phyloP scores from a whole-genome alignment of 2,113 vertebrate genomes.

The Melierax canorus region DNA sequence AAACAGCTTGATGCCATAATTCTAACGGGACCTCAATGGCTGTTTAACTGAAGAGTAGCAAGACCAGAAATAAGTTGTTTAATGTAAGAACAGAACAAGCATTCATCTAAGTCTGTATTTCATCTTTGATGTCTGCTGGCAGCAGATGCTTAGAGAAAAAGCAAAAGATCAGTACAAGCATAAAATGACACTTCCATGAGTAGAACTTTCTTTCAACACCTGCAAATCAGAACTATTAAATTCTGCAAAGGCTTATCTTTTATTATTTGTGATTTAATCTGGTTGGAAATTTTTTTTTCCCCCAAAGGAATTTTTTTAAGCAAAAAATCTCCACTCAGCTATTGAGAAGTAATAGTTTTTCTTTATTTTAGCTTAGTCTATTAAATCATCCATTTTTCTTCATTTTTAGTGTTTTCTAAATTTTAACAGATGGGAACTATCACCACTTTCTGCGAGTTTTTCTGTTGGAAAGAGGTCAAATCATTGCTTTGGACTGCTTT shows the following conservation, averaged over 20 bases:
- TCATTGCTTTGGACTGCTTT: neutral
- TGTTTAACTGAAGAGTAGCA: neutral
- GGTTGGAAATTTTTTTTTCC: neutral
- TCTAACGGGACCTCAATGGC: neutral
- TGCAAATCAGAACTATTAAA: neutral
- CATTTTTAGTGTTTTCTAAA: neutral
- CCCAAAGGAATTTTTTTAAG: neutral
- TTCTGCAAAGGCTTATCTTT: neutral
- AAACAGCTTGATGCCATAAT: neutral
- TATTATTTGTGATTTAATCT: neutral
- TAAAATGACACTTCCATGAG: neutral
- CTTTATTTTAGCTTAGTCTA: neutral
- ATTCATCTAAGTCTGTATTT: neutral
- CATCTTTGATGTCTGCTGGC: neutral
- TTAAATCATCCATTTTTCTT: neutral
- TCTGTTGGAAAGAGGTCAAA: neutral
- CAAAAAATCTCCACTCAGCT: neutral
- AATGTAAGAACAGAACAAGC: neutral
- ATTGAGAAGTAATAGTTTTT: neutral
- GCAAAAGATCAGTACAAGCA: neutral
- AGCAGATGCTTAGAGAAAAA: neutral
- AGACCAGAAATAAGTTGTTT: neutral
- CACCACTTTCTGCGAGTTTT: neutral
- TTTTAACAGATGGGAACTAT: neutral
- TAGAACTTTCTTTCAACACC: neutral